These are phyloP conservation scores for Rhynchotus rufescens DNA, from an alignment of 2,797 vertebrate species.

Conservation along the genomic window DNA sequence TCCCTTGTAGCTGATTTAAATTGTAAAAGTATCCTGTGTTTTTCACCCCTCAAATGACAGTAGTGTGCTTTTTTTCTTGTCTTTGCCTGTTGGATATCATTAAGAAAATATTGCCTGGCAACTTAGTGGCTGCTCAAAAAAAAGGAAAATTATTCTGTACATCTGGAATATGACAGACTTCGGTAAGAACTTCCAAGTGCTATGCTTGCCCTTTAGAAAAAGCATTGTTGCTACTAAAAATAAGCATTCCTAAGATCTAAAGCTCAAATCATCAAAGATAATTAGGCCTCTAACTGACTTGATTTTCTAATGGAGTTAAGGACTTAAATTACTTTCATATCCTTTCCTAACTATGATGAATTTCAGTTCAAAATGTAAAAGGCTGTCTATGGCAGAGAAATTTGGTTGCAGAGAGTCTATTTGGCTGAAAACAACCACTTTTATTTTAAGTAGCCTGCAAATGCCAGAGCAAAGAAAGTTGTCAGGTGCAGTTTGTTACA, in stretches of 20 bases:
- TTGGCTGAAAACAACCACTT: background rate
- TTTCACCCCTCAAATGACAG: background rate
- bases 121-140: background rate
- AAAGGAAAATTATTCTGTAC: background rate
- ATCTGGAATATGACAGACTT: background rate
- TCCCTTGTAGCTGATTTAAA: background rate
- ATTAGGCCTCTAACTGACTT: background rate
- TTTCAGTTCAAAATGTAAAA: background rate
- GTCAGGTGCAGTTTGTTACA: background rate
- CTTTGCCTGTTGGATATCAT: background rate
- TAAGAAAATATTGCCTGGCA: background rate
- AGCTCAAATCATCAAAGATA: background rate
- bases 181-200: background rate
- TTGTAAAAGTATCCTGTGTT: background rate
- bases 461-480: slow-evolving; percentile 10
- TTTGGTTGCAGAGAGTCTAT: background rate
- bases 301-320: background rate
- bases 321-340: slow-evolving; percentile 19
- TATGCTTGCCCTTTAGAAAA: background rate
- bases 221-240: background rate
- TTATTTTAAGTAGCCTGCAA: slow-evolving; percentile 18
- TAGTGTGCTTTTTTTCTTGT: background rate
- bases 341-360: background rate
- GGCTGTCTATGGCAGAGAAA: background rate
- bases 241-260: background rate